Evolutionary conservation across 1,140 invertebrate species (phyloP).

Genomic region (Anastrepha obliqua): DNA sequence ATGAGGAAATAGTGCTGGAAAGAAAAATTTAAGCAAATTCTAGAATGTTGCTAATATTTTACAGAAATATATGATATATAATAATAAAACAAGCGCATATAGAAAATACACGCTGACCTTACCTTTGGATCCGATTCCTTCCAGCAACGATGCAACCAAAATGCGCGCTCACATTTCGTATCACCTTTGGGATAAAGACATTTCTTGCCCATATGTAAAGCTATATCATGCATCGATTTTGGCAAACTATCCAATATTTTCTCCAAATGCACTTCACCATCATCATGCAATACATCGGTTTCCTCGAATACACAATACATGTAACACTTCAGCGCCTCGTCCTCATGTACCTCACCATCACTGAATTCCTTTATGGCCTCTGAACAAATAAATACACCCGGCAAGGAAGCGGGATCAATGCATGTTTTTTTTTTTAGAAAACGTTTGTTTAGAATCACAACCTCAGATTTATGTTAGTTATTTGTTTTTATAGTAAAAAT

Average conservation of each 20-base stretch:
- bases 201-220: slow-evolving; percentile 66
- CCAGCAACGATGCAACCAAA: slow-evolving; percentile 69
- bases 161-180: slow-evolving; percentile 65
- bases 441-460: no score
- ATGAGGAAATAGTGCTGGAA: slow-evolving; percentile 40
- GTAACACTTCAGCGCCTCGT: slow-evolving; percentile 66
- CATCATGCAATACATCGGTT: slow-evolving; percentile 64
- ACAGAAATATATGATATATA: no score
- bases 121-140: slow-evolving; percentile 66
- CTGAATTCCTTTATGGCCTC: slow-evolving; percentile 69
- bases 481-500: no score
- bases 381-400: slow-evolving; percentile 9
- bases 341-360: slow-evolving; percentile 66
- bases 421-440: no score
- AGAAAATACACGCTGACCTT: not conserved
- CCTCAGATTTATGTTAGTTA: no score
- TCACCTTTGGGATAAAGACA: slow-evolving; percentile 69
- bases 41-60: not conserved
- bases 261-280: slow-evolving; percentile 65
- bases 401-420: no score
- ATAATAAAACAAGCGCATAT: no score
- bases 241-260: slow-evolving; percentile 65
- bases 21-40: not conserved
- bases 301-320: slow-evolving; percentile 68
- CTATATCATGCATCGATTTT: slow-evolving; percentile 63